Conservation (phyloP, 2,888 invertebrate genomes). For the Abrostola tripartita region DNA sequence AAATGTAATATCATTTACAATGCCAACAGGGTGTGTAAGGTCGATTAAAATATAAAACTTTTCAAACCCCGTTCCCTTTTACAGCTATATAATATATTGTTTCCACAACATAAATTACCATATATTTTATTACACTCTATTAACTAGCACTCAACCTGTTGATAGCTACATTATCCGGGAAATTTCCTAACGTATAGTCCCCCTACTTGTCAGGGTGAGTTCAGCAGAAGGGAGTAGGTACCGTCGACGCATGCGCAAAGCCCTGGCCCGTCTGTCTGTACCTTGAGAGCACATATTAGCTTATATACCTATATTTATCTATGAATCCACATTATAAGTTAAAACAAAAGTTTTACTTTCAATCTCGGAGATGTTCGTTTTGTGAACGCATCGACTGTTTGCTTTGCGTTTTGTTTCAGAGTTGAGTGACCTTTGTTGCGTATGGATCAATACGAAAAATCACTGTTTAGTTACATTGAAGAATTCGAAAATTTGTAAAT, state of each 20-base stretch:
- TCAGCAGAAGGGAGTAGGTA: constrained; percentile 40
- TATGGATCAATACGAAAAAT: too few species aligned
- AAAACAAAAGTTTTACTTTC: constrained; percentile 25
- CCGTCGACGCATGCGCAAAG: constrained; percentile 55
- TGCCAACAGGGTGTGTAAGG: too few species aligned
- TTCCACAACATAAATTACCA: constrained; percentile 10
- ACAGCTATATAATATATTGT: neutral
- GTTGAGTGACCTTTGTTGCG: too few species aligned
- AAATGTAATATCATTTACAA: too few species aligned
- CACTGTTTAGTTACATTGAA: too few species aligned
- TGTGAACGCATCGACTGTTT: too few species aligned
- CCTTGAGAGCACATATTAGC: constrained; percentile 47
- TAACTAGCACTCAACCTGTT: constrained; percentile 59
- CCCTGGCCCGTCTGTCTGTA: constrained; percentile 54
- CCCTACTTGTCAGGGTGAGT: constrained; percentile 52
- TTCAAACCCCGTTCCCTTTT: too few species aligned
- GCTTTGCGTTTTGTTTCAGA: too few species aligned
- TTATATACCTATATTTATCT: constrained; percentile 33
- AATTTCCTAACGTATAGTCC: constrained; percentile 20
- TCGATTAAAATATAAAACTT: too few species aligned
- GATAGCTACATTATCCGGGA: constrained; percentile 42
- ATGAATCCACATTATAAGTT: constrained; percentile 6
- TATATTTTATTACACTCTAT: constrained; percentile 26
- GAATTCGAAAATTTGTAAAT: too few species aligned
- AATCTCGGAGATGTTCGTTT: too few species aligned